Evolutionary conservation across 2,797 vertebrate genomes (phyloP).

Genomic region (Melanotaenia boesemani): DNA sequence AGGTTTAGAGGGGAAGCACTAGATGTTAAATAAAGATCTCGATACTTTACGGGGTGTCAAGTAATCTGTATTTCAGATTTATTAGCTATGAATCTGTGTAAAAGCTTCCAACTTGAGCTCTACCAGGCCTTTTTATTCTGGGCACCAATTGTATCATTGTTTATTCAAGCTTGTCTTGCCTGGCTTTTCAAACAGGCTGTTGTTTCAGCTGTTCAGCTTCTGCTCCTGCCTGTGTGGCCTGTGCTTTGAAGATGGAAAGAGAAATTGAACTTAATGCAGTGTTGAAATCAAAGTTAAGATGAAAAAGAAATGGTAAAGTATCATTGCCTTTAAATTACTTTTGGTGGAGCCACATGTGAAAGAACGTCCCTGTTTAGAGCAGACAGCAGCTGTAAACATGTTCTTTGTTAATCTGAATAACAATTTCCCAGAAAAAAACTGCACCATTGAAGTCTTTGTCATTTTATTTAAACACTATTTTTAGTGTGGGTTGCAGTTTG

Average conservation of each 20-base stretch:
- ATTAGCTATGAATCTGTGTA: constrained; percentile 37
- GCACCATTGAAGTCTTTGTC: neutral
- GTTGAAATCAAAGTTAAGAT: constrained; percentile 38
- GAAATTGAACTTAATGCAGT: constrained; percentile 40
- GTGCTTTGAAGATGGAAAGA: constrained; percentile 57
- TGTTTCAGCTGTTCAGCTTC: constrained; percentile 66
- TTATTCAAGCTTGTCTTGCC: constrained; percentile 53
- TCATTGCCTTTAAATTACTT: constrained; percentile 24
- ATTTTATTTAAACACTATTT: neutral
- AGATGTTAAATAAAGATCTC: constrained; percentile 45
- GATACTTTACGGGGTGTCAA: constrained; percentile 45
- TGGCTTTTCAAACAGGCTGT: constrained; percentile 48
- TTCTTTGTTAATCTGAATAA: neutral
- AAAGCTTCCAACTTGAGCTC: constrained; percentile 72
- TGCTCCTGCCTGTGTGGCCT: constrained; percentile 17
- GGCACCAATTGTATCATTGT: constrained; percentile 70
- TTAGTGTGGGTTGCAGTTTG: neutral
- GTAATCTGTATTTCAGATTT: constrained; percentile 55
- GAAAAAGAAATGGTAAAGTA: constrained; percentile 12
- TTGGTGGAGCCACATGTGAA: neutral
- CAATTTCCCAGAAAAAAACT: neutral
- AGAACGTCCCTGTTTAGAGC: neutral
- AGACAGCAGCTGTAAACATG: neutral
- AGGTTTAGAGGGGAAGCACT: constrained; percentile 19
- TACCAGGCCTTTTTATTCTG: constrained; percentile 41